phyloP scores from a whole-genome alignment of 2,797 vertebrate species.

The Tokudaia muenninki region DNA sequence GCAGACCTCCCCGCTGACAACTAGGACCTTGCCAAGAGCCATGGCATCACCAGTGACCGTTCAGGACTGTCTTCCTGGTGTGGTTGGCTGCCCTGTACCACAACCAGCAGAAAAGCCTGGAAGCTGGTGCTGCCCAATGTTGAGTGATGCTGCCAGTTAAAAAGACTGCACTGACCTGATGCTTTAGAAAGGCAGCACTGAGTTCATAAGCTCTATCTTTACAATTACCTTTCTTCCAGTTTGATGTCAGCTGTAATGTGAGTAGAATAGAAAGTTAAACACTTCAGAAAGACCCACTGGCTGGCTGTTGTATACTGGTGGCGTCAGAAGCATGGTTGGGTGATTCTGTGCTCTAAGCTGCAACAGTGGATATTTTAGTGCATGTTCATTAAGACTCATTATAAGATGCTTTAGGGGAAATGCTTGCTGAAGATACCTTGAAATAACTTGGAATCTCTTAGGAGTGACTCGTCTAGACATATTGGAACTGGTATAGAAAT shows the following conservation, averaged over 20 bases:
- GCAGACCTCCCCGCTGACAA: not conserved
- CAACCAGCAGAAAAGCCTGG: conserved; percentile 15
- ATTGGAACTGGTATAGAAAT: conserved; percentile 54
- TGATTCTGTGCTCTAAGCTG: conserved; percentile 12
- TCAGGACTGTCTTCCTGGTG: not conserved
- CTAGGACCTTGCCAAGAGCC: not conserved
- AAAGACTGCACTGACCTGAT: not conserved
- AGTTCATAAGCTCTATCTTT: conserved; percentile 37
- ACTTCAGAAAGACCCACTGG: not conserved
- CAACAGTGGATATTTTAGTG: not conserved
- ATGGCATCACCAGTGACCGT: accelerated
- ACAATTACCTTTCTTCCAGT: conserved; percentile 23
- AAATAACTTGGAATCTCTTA: conserved; percentile 69
- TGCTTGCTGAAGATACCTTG: conserved; percentile 53
- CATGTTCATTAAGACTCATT: not conserved
- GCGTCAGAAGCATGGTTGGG: not conserved
- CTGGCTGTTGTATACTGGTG: not conserved
- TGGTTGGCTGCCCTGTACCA: not conserved
- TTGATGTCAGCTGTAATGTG: not conserved
- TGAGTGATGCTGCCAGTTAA: not conserved
- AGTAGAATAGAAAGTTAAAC: not conserved
- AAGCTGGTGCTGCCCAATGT: conserved; percentile 19
- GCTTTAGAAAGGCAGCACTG: not conserved
- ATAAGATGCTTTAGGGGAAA: not conserved
- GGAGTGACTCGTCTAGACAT: conserved; percentile 70